These are phyloP conservation scores for Grus americana DNA, from an alignment of 2,113 vertebrate genomes.

Conservation along the genomic window DNA sequence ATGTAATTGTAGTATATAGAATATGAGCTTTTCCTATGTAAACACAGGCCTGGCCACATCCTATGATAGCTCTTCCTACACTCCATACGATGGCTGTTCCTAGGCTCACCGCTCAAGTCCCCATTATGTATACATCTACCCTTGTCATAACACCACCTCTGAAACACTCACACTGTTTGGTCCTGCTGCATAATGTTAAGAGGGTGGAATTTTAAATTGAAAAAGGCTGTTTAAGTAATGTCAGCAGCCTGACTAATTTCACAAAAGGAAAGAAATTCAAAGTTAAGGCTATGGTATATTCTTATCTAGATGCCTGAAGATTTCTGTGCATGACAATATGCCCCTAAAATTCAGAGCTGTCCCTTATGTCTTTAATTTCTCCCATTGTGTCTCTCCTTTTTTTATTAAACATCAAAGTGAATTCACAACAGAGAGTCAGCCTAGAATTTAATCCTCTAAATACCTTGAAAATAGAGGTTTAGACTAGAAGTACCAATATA, in stretches of 20 bases:
- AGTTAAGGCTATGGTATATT: conserved; percentile 60
- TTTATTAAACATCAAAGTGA: conserved; percentile 69
- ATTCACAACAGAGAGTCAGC: conserved; percentile 76
- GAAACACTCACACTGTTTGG: conserved; percentile 65
- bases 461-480: conserved; percentile 71
- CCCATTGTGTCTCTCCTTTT: conserved; percentile 59
- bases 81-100: conserved; percentile 32
- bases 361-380: conserved; percentile 65
- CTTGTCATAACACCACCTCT: conserved; percentile 73
- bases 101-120: conserved; percentile 47
- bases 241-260: conserved; percentile 72
- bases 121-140: conserved; percentile 64
- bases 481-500: conserved; percentile 68
- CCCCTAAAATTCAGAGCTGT: conserved; percentile 69
- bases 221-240: conserved; percentile 70
- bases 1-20: conserved; percentile 66
- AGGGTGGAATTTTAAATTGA: conserved; percentile 74
- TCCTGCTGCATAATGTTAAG: conserved; percentile 62
- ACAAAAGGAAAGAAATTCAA: conserved; percentile 72
- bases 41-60: conserved; percentile 54
- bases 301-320: conserved; percentile 62
- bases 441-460: conserved; percentile 76
- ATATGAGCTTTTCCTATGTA: conserved; percentile 51
- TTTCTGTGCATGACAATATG: conserved; percentile 63
- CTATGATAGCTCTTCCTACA: conserved; percentile 56